A percentile compares a stretch with the other conserved stretches of the same genome.
These are phyloP conservation scores for Clarias magur DNA, from an alignment of 2,113 vertebrate genomes.

Conservation along the genomic window DNA sequence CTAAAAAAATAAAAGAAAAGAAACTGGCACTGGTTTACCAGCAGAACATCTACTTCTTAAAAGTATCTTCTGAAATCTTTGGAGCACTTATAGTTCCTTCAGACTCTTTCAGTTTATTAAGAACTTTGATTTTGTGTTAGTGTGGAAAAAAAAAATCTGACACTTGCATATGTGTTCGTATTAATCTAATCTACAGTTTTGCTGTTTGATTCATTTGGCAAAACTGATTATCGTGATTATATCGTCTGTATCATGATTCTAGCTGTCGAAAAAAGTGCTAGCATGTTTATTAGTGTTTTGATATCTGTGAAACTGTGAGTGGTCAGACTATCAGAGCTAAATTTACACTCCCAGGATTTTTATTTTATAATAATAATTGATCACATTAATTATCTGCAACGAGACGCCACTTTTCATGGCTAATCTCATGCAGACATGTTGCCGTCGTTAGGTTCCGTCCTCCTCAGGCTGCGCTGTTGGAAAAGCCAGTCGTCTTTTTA, in stretches of 20 bases:
- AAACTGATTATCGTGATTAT: background rate
- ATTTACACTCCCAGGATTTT: background rate
- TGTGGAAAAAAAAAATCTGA: slow-evolving; percentile 4
- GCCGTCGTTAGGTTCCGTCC: background rate
- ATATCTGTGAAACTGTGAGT: background rate
- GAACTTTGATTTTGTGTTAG: background rate
- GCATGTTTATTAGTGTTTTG: background rate
- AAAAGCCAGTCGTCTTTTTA: background rate
- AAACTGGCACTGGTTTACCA: background rate
- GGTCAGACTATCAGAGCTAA: background rate
- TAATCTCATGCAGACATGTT: background rate
- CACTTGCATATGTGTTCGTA: background rate
- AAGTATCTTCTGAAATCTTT: background rate
- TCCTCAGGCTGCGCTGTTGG: background rate
- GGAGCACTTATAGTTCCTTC: background rate
- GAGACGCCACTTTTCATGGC: background rate
- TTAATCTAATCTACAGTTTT: background rate
- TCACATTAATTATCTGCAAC: background rate
- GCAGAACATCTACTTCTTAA: background rate
- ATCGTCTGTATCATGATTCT: background rate
- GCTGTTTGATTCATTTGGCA: background rate
- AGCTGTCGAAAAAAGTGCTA: background rate
- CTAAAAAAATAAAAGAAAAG: background rate
- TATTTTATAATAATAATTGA: background rate
- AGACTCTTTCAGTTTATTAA: background rate